Conservation (phyloP, 2,113 vertebrate species). For the Crocuta crocuta region DNA sequence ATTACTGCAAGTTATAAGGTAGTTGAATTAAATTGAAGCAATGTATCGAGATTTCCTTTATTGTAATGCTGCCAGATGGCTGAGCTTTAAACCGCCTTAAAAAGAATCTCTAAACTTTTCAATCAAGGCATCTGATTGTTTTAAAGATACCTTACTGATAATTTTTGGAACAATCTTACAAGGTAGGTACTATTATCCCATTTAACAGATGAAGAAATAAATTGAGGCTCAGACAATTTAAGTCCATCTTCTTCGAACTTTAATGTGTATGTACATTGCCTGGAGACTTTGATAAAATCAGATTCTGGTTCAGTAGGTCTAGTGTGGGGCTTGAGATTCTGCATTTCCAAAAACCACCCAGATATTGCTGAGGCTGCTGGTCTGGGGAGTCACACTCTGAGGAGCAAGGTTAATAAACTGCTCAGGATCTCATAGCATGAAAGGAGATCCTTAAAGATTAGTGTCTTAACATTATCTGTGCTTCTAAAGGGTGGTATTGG, state of each 20-base stretch:
- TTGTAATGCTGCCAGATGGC: background rate
- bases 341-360: background rate
- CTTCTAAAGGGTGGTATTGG: background rate
- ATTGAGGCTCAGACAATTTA: conserved; percentile 11
- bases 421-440: background rate
- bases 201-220: conserved; percentile 40
- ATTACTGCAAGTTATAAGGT: conserved; percentile 8
- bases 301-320: background rate
- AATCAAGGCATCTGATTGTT: background rate
- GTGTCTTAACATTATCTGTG: background rate
- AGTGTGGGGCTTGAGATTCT: background rate
- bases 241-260: background rate
- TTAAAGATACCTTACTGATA: background rate
- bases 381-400: background rate
- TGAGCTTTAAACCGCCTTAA: conserved; percentile 42
- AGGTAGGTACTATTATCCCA: background rate
- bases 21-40: conserved; percentile 16
- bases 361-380: background rate
- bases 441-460: background rate
- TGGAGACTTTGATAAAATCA: background rate
- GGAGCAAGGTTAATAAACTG: background rate
- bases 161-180: background rate
- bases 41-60: background rate
- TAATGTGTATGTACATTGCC: background rate
- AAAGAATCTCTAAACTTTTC: conserved; percentile 26